These are phyloP conservation scores for Clostera curtula DNA, from an alignment of 2,888 invertebrate genomes.

Conservation along the genomic window DNA sequence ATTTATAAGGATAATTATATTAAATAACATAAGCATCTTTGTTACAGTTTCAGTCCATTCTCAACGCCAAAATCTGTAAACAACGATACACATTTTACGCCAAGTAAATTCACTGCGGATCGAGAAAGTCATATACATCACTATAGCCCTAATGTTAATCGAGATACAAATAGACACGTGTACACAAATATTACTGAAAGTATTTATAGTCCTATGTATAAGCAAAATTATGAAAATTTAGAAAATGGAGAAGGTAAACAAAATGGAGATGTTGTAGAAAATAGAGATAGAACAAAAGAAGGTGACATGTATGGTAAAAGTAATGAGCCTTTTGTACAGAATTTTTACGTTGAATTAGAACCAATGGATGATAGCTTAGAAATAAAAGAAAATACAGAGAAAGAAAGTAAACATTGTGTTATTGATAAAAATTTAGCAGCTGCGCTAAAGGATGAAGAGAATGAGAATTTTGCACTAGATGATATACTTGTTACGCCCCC, in stretches of 20 bases:
- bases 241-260: conserved; percentile 6
- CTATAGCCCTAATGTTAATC: conserved; percentile 12
- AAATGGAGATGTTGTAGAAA: conserved; percentile 3
- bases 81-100: conserved; percentile 38
- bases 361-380: conserved; percentile 9
- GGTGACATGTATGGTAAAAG: no score
- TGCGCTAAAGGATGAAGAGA: conserved; percentile 39
- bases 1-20: no score
- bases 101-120: conserved; percentile 23
- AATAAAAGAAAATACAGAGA: conserved; percentile 7
- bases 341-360: conserved; percentile 8
- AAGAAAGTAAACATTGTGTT: conserved; percentile 25
- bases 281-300: no score
- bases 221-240: conserved; percentile 4
- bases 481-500: conserved; percentile 45
- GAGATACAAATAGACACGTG: conserved; percentile 8
- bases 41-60: conserved; percentile 56
- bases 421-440: conserved; percentile 51
- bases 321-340: conserved; percentile 2
- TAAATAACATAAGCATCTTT: conserved; percentile 4
- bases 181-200: conserved; percentile 5
- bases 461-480: conserved; percentile 36
- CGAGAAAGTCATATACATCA: conserved; percentile 15
- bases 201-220: not conserved
- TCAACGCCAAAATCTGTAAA: conserved; percentile 40